Percentiles rank a stretch among this genome's conserved stretches.
Evolutionary conservation across 2,113 vertebrate genomes (phyloP).

Genomic region (Perccottus glenii): DNA sequence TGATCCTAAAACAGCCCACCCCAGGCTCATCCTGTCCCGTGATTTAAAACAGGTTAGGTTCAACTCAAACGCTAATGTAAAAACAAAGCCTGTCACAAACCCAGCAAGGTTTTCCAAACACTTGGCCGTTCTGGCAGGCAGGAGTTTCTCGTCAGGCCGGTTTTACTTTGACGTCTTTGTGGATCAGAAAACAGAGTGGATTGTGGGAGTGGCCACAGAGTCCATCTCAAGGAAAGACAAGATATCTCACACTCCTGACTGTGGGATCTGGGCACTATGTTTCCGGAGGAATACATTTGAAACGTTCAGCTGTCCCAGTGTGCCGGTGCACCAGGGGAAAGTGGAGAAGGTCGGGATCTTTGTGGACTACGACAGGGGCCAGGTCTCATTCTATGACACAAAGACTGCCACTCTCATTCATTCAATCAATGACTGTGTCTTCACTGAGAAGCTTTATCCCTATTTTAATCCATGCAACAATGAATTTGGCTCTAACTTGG

Average conservation of each 20-base stretch:
- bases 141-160: constrained; percentile 10
- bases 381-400: constrained; percentile 51
- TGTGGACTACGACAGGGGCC: constrained; percentile 37
- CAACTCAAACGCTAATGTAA: background rate
- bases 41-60: constrained; percentile 46
- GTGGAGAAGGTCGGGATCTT: constrained; percentile 56
- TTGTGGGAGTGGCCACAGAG: constrained; percentile 49
- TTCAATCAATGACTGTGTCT: constrained; percentile 33
- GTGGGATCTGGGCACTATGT: constrained; percentile 57
- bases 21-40: constrained; percentile 28
- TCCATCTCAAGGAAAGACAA: constrained; percentile 20
- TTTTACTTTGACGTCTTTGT: constrained; percentile 66
- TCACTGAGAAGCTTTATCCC: constrained; percentile 18
- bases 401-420: constrained; percentile 19
- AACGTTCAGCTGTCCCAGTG: constrained; percentile 13
- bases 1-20: constrained; percentile 42
- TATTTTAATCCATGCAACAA: constrained; percentile 47
- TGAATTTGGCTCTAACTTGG: constrained; percentile 54
- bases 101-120: background rate
- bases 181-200: constrained; percentile 53
- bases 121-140: constrained; percentile 41
- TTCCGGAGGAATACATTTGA: constrained; percentile 44
- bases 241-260: background rate
- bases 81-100: background rate
- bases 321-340: constrained; percentile 18